Evolutionary conservation across 2,797 vertebrate genomes (phyloP).

Genomic region (Cyprinodon diabolis): DNA sequence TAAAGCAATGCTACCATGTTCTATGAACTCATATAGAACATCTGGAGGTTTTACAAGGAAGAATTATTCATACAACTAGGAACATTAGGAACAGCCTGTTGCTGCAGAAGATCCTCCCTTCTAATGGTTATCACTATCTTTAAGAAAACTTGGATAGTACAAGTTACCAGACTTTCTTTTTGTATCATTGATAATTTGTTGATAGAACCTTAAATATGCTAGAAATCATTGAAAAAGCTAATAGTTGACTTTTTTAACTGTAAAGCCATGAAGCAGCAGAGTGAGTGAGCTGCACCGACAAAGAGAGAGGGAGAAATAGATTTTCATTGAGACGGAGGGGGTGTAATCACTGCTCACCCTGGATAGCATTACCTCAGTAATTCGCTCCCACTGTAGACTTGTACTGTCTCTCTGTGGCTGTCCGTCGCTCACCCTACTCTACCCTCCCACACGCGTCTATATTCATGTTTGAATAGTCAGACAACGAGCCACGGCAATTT

Average conservation of each 20-base stretch:
- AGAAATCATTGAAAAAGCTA: too few relatives aligned
- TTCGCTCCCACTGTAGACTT: conserved; percentile 47
- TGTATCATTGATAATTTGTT: too few relatives aligned
- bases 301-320: conserved; percentile 34
- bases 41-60: neutral
- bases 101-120: neutral
- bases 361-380: conserved; percentile 60
- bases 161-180: too few relatives aligned
- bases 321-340: conserved; percentile 54
- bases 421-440: conserved; percentile 23
- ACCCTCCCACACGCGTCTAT: conserved; percentile 35
- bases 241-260: neutral
- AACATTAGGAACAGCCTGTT: too few relatives aligned
- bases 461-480: conserved; percentile 32
- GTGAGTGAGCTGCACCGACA: conserved; percentile 16
- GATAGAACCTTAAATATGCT: too few relatives aligned
- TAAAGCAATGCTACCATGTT: neutral
- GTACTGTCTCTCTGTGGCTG: conserved; percentile 22
- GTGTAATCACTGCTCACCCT: conserved; percentile 56
- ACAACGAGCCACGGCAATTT: conserved; percentile 37
- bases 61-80: neutral
- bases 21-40: neutral
- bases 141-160: too few relatives aligned
- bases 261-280: conserved; percentile 28
- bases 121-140: too few relatives aligned